Base-by-base conservation (phyloP, 2,888 invertebrate species). In the Hydrotaea diabolus region DNA sequence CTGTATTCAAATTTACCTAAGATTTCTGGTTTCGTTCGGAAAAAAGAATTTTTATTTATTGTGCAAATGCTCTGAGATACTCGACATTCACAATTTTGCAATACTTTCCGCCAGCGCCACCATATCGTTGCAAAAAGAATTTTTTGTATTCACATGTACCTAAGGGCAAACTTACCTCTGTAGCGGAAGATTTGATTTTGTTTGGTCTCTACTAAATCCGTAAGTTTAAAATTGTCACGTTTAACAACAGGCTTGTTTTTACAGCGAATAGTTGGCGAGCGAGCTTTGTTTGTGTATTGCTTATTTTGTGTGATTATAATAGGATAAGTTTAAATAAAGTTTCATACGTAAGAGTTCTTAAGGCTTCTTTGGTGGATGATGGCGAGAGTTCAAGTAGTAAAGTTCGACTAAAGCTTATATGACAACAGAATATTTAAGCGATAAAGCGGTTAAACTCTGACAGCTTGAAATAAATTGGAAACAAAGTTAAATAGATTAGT, bases 371-470 rank as follows among this genome's bases (percentile, higher is more conserved):
- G 4, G n/a, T n/a, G 26, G 59, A 59, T 59, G 26, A 66, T 43
- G 53, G 15, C 11, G 19, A 5, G 23, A 21, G 21, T 21, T 57
- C 21, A 23, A 53, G 43, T 53, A 53, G 31, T n/a, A 53, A 55
- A 19, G 19, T 9, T 43, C 21, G 59, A 46, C 62, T 23, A 76
- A 88, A 88, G 89, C 89, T 89, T 89, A 90, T 90, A 90, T 90
- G 90, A 90, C 87, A 90, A 89, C 90, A 90, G 89, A 88, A 88
- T 87, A 88, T 76, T 71, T 78, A 69, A 78, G 85, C 85, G 82
- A 55, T 31, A 46, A 75, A 23, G 75, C 80, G 66, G 79, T 69
- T 73, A 71, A 66, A 77, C 49, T 23, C n/a, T 77, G 55, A 64
- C 79, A 62, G 79, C 79, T 80, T 77, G 74, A 57, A 59, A 9